phyloP scores from a whole-genome alignment of 2,797 vertebrate species.

The Oophaga sylvatica region DNA sequence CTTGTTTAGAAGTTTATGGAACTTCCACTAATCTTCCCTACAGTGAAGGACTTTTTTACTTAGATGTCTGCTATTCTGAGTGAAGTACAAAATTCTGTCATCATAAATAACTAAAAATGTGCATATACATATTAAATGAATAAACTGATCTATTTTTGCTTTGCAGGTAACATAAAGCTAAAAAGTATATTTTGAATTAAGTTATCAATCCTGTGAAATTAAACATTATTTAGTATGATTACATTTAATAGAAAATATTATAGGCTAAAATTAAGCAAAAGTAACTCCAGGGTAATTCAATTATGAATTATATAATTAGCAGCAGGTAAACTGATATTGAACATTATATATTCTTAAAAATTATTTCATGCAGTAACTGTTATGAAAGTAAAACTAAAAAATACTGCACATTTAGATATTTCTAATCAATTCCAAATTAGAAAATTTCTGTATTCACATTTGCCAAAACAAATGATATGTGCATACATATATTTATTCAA shows the following conservation, averaged over 20 bases:
- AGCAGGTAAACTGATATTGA: neutral
- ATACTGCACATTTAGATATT: too few relatives aligned
- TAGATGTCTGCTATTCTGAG: neutral
- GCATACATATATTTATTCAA: too few relatives aligned
- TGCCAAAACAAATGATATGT: too few relatives aligned
- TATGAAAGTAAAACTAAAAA: too few relatives aligned
- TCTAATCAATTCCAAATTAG: too few relatives aligned
- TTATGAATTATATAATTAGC: neutral
- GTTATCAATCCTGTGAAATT: neutral
- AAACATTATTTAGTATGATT: neutral
- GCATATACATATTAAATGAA: slow-evolving; percentile 4
- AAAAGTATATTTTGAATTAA: slow-evolving; percentile 24
- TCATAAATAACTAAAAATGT: slow-evolving; percentile 16
- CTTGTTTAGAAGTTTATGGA: neutral
- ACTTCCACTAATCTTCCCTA: neutral
- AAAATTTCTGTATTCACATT: too few relatives aligned
- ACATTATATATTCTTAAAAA: neutral
- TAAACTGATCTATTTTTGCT: neutral
- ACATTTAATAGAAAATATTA: too few relatives aligned
- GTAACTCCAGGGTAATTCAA: neutral
- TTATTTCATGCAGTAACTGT: too few relatives aligned
- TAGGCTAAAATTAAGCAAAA: neutral
- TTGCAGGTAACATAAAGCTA: neutral
- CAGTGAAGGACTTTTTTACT: neutral
- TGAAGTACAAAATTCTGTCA: slow-evolving; percentile 23